Evolutionary conservation across 2,888 invertebrate species (phyloP), one percentile per base, ranked within the genome.

Genomic region (Gortyna flavago): DNA sequence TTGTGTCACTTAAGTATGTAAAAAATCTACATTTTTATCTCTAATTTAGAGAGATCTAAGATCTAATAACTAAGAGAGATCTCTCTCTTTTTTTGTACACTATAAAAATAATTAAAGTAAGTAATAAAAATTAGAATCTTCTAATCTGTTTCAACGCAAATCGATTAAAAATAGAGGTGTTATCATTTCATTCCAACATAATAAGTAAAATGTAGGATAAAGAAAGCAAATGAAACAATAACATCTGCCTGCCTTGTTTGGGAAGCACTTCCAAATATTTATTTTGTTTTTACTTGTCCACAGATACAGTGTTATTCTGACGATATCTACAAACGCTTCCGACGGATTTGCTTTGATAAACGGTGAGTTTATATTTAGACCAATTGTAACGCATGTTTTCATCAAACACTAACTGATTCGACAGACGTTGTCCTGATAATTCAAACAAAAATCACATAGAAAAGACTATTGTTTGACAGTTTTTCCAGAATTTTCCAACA

Each of bases 261-360:
- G 25, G 1, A 54, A 78, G 11, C 18, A 44, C 70, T 61, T 70
- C 38, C 61, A 74, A 81, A 67, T 75, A 83, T 77, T 80, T 67
- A 81, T 66, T 54, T 59, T 77, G 44, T 73, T 51, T 73, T 79
- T 78, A 66, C 35, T 80, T 93, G 90, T 91, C 91, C 87, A 72
- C 95, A 96, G 96, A 93, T 96, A 95, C 88, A 96, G 95, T 91
- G 95, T 95, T 82, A 95, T 95, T 86, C 92, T 96, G 92, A 96
- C 96, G 77, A 95, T 96, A 92, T 93, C 95, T 18, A 95, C 96
- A 71, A 95, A 93, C 90, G 92, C 95, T 29, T 93, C 95, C 21
- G 95, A 95, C 92, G 95, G 95, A 76, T 95, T 95, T 89, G 90
- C 94, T 84, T 93, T 96, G 90, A 95, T 95, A 91, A 96, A 95